Percentiles rank a stretch among this genome's conserved stretches.
These are phyloP conservation scores for Prionace glauca DNA, from an alignment of 2,797 vertebrate species.

Conservation along the genomic window DNA sequence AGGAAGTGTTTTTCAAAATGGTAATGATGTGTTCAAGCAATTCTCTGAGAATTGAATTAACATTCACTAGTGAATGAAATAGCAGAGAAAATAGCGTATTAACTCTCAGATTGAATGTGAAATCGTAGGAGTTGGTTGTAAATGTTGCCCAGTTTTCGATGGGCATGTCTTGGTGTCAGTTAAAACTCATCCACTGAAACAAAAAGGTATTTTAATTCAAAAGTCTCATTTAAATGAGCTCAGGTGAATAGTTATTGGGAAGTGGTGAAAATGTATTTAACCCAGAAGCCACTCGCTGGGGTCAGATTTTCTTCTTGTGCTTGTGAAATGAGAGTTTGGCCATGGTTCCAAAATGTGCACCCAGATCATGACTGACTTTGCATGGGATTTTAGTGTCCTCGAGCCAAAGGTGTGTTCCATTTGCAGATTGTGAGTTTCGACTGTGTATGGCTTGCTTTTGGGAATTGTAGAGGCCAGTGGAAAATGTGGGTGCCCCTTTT, in stretches of 20 bases:
- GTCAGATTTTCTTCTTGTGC: background rate
- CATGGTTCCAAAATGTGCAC: background rate
- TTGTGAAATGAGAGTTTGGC: background rate
- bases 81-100: background rate
- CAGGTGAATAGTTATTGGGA: background rate
- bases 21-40: background rate
- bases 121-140: background rate
- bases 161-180: background rate
- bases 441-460: no score
- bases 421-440: no score
- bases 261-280: background rate
- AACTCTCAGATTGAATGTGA: background rate
- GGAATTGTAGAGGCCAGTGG: no score
- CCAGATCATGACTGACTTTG: background rate
- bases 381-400: no score
- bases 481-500: no score
- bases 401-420: no score
- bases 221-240: background rate
- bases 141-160: background rate
- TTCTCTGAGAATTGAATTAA: background rate
- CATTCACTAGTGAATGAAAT: background rate
- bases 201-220: background rate
- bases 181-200: background rate
- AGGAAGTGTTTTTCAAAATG: background rate
- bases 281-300: background rate